A percentile compares a stretch with the other conserved stretches of the same genome.
phyloP scores from a whole-genome alignment of 2,797 vertebrate species.

The Urocyon cinereoargenteus region DNA sequence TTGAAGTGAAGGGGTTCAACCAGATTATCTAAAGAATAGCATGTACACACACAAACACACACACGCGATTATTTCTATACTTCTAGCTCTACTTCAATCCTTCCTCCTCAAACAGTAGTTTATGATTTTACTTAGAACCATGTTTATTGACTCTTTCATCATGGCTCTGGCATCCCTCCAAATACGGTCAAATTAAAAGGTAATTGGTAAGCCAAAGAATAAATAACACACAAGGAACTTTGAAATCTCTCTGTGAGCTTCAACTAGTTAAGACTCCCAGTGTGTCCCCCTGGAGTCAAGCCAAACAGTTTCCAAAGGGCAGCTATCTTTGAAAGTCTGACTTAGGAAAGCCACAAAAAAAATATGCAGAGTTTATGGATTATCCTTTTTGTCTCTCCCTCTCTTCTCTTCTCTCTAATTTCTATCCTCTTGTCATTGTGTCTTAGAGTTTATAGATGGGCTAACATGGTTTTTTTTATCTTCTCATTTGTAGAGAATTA shows the following conservation, averaged over 20 bases:
- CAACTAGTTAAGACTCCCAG: constrained; percentile 10
- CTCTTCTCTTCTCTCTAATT: constrained; percentile 43
- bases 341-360: constrained; percentile 54
- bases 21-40: background rate
- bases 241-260: constrained; percentile 54
- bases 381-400: constrained; percentile 23
- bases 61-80: background rate
- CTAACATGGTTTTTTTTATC: constrained; percentile 4
- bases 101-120: constrained; percentile 30
- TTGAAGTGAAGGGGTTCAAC: constrained; percentile 37
- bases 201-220: constrained; percentile 28
- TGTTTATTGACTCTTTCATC: constrained; percentile 43
- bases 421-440: constrained; percentile 28
- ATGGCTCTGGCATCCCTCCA: background rate
- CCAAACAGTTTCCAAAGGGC: constrained; percentile 62
- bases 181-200: constrained; percentile 63
- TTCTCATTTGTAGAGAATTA: constrained; percentile 63
- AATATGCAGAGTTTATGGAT: constrained; percentile 43
- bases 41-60: background rate
- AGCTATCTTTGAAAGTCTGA: constrained; percentile 52
- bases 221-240: constrained; percentile 56
- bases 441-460: constrained; percentile 17
- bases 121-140: constrained; percentile 60
- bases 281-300: background rate
- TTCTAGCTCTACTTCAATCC: background rate